Percentiles rank a stretch among this genome's conserved stretches.
Evolutionary conservation across 2,113 vertebrate species (phyloP).

Genomic region (Corythornis madagascariensis): DNA sequence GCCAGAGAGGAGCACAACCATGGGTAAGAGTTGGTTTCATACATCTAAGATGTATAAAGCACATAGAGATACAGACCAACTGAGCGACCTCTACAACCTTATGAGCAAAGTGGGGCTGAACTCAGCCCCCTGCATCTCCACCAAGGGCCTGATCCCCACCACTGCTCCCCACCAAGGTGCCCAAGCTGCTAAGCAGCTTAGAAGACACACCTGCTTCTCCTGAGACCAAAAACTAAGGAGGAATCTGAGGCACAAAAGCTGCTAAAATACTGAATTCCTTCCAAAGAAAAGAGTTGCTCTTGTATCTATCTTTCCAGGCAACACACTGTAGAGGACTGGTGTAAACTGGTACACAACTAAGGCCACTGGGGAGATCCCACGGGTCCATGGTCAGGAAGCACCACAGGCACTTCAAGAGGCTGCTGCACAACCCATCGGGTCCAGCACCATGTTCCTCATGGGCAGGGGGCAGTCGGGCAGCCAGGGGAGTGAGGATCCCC

Average conservation of each 20-base stretch:
- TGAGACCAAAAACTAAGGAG: neutral
- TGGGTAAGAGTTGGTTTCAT: neutral
- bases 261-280: constrained; percentile 5
- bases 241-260: neutral
- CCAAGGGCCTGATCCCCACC: neutral
- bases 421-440: rapidly evolving
- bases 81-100: neutral
- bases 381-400: neutral
- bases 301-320: neutral
- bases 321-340: neutral
- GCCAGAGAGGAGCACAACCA: neutral
- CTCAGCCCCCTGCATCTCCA: neutral
- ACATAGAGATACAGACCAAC: rapidly evolving
- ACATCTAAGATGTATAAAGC: neutral
- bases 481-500: neutral
- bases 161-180: neutral
- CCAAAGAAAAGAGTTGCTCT: neutral
- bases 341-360: neutral
- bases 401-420: neutral
- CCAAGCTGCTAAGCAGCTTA: neutral
- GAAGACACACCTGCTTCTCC: neutral
- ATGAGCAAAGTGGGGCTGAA: neutral
- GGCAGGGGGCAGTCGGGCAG: neutral
- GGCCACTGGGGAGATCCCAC: neutral
- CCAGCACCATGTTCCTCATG: neutral